Evolutionary conservation across 2,113 vertebrate genomes (phyloP), one percentile per base, ranked within the genome.

Genomic region (Cyanoliseus patagonus): DNA sequence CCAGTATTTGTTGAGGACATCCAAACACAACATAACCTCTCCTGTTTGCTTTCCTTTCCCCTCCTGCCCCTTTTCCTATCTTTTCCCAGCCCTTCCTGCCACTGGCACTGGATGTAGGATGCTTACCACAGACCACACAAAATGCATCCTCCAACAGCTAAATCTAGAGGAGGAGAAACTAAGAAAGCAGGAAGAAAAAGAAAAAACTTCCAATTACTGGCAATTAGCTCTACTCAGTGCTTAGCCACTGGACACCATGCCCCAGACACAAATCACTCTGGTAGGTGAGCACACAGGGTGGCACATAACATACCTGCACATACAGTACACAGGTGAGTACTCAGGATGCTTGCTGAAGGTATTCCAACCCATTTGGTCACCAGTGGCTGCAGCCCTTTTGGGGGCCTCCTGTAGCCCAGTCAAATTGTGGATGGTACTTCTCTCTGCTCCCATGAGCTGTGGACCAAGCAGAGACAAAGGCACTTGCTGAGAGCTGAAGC

Each of bases 181-280:
- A 95, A 92, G 95, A 94, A 94, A 97, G 86, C 64, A 88, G 27
- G 13, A 74, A 39, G 33, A 83, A 62, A 62, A 74, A 62, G 3
- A 22, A 47, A 82, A 75, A 41, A 13, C 20, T 81, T 95, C 78
- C 63, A 93, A 51, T 96, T 93, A 95, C 35, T 72, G 66, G 76
- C 95, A 83, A 77, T 97, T 95, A 97, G 91, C 62, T 93, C 89
- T 95, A 92, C 95, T 94, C 96, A 97, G 94, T 25, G 89, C 88
- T 94, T 78, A 80, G 86, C 73, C 35, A 16, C 91, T 76, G 92
- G 7, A 67, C 73, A 30, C 42, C 4, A 8, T 37, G 81, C 73
- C 94, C 87, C 68, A 86, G 87, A 86, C 75, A 94, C 83, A 94
- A 95, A 53, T 88, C 66, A 11, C 51, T 81, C 70, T n/a, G 59